Percentiles rank a stretch among this genome's conserved stretches.
These are phyloP conservation scores for Sepioteuthis lessoniana DNA, from an alignment of 2,888 invertebrate species.

Conservation along the genomic window DNA sequence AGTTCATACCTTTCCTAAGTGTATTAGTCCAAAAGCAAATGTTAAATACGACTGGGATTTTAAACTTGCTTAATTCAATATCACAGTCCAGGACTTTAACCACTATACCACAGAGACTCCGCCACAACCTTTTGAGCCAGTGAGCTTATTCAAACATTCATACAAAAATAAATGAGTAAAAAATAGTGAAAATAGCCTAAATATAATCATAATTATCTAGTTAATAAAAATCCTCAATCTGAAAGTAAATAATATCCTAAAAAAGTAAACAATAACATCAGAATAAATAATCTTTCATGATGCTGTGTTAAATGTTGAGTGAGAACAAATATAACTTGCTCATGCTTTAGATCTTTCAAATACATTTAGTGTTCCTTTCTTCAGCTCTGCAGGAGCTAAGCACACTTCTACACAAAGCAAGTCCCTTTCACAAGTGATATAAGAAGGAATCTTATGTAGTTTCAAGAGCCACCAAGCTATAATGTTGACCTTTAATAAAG, in stretches of 20 bases:
- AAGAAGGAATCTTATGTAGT: background rate
- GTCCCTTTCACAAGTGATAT: background rate
- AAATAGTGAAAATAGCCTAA: background rate
- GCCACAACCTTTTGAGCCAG: too few species aligned
- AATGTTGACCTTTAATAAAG: slow-evolving; percentile 5
- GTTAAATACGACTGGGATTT: too few species aligned
- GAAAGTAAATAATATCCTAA: background rate
- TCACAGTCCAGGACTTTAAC: too few species aligned
- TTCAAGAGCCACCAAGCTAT: background rate
- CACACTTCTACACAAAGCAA: background rate
- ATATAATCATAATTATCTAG: background rate
- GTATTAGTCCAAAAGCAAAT: too few species aligned
- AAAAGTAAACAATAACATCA: background rate
- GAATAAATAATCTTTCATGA: background rate
- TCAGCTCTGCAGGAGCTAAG: background rate
- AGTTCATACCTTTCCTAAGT: too few species aligned
- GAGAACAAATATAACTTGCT: background rate
- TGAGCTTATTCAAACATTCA: too few species aligned
- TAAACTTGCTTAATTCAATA: too few species aligned
- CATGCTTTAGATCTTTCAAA: background rate
- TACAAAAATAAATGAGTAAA: too few species aligned
- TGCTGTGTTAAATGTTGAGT: background rate
- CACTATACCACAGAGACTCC: too few species aligned
- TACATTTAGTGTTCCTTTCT: background rate
- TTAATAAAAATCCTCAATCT: background rate